Conservation (phyloP, 2,113 vertebrate species). For the Siniperca chuatsi region DNA sequence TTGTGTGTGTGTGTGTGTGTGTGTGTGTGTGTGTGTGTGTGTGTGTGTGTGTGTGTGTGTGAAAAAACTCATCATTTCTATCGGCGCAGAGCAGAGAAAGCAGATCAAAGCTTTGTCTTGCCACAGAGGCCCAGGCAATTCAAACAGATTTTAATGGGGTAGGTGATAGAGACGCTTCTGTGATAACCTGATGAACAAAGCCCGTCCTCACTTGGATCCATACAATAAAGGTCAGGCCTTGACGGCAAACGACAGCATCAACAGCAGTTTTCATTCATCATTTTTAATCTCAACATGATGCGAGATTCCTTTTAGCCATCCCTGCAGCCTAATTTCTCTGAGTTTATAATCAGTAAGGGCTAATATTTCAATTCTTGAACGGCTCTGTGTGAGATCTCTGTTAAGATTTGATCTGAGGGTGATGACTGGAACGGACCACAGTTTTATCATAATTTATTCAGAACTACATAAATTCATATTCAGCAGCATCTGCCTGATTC, state of each 20-base stretch:
- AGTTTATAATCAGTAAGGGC: not conserved
- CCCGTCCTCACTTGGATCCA: conserved; percentile 56
- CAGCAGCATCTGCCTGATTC: conserved; percentile 74
- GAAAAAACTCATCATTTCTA: conserved; percentile 61
- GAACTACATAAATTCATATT: conserved; percentile 75
- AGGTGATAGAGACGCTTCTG: conserved; percentile 59
- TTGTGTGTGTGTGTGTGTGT: conserved; percentile 24
- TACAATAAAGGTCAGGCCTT: conserved; percentile 38
- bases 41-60: conserved; percentile 18
- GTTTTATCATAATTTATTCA: conserved; percentile 72
- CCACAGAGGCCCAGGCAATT: conserved; percentile 64
- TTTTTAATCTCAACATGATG: conserved; percentile 23
- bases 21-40: conserved; percentile 23
- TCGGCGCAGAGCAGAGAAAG: conserved; percentile 51
- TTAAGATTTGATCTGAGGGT: conserved; percentile 36
- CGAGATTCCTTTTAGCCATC: not conserved
- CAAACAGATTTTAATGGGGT: conserved; percentile 79
- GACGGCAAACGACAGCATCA: conserved; percentile 35
- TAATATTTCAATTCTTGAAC: conserved; percentile 14
- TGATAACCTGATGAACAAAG: conserved; percentile 74
- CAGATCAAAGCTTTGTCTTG: conserved; percentile 78
- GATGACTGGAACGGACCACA: conserved; percentile 44
- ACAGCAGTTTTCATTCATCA: conserved; percentile 37
- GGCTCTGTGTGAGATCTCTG: not conserved
- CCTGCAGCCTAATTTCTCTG: not conserved